phyloP scores from a whole-genome alignment of 2,888 invertebrate genomes.

The Troglohyphantes excavatus region DNA sequence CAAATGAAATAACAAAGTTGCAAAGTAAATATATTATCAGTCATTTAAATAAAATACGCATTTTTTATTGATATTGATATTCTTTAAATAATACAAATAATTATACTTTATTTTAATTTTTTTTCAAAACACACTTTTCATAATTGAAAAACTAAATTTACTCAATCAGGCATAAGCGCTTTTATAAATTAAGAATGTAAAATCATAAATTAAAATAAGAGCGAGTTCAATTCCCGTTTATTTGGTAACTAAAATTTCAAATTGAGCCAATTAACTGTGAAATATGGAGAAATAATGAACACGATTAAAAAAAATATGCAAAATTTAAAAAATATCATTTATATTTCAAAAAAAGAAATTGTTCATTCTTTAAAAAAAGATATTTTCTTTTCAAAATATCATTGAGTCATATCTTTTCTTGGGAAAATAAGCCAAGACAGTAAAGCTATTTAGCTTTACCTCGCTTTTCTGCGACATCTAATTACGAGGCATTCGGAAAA shows the following conservation, averaged over 20 bases:
- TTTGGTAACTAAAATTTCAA: not conserved
- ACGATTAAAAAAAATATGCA: not conserved
- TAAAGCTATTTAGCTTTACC: too few relatives aligned
- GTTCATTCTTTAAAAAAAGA: not conserved
- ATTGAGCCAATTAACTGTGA: not conserved
- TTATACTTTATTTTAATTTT: too few relatives aligned
- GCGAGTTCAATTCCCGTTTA: not conserved
- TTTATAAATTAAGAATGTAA: too few relatives aligned
- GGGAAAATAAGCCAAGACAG: not conserved
- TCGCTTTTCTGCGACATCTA: not conserved
- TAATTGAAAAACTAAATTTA: too few relatives aligned
- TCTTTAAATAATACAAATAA: too few relatives aligned
- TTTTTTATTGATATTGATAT: too few relatives aligned
- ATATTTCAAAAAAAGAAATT: not conserved
- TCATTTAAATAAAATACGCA: too few relatives aligned
- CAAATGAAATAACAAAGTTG: too few relatives aligned
- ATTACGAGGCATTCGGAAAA: slow-evolving; percentile 3
- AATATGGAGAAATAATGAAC: not conserved
- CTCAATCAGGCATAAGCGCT: too few relatives aligned
- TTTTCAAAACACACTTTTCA: too few relatives aligned
- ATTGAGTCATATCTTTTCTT: not conserved
- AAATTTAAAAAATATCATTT: not conserved
- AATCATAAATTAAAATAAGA: too few relatives aligned
- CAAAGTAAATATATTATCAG: too few relatives aligned
- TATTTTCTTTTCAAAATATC: not conserved